phyloP scores from a whole-genome alignment of 2,113 vertebrate species.

The Calypte anna region DNA sequence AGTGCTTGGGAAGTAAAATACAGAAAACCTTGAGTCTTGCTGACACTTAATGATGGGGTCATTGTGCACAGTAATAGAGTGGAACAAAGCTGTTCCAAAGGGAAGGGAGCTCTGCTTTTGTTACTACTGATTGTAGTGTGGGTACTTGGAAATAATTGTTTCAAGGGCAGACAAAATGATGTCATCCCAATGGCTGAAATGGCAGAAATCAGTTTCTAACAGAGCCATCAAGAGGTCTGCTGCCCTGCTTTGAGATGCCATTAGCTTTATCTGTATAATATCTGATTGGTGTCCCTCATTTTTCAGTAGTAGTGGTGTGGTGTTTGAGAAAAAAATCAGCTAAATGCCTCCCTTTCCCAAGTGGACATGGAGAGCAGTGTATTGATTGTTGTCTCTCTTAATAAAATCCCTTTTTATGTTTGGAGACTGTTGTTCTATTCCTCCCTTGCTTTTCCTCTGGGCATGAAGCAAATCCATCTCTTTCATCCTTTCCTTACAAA shows the following conservation, averaged over 20 bases:
- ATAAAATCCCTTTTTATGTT: not conserved
- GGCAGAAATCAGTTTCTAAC: not conserved
- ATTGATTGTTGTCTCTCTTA: not conserved
- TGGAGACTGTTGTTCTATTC: not conserved
- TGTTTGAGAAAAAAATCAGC: not conserved
- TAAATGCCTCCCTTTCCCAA: not conserved
- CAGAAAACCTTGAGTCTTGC: not conserved
- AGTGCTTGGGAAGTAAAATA: not conserved
- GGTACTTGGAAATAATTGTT: not conserved
- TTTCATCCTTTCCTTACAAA: not conserved
- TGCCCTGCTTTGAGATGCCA: not conserved
- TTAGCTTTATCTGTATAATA: not conserved
- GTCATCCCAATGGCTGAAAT: not conserved
- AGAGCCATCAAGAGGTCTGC: not conserved
- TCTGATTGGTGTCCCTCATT: not conserved
- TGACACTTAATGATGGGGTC: constrained; percentile 18
- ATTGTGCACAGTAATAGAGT: constrained; percentile 1
- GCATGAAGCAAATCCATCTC: not conserved
- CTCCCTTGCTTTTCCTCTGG: not conserved
- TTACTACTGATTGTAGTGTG: not conserved
- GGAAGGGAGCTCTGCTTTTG: not conserved
- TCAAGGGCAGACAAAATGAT: not conserved
- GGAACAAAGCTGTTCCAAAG: not conserved
- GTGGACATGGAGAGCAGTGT: not conserved
- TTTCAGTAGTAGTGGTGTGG: not conserved